A percentile compares a stretch with the other conserved stretches of the same genome.
phyloP scores from a whole-genome alignment of 2,797 vertebrate genomes.

The Hippoglossus hippoglossus region DNA sequence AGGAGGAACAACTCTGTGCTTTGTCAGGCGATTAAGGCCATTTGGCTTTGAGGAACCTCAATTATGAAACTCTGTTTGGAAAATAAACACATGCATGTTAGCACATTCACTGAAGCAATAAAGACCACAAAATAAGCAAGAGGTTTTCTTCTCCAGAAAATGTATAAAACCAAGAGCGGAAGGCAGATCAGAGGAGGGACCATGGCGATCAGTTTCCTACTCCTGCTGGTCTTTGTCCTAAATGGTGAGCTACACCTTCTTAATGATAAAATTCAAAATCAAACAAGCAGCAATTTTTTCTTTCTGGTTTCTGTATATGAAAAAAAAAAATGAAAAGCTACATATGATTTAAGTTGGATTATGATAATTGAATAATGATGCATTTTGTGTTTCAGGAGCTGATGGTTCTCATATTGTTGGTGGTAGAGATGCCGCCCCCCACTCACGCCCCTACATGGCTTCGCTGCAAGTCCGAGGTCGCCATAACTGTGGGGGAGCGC shows the following conservation, averaged over 20 bases:
- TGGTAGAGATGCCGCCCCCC: conserved; percentile 65
- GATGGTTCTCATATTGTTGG: conserved; percentile 65
- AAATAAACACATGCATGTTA: conserved; percentile 38
- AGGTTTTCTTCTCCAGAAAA: neutral
- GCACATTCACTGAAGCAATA: conserved; percentile 45
- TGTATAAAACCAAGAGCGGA: neutral
- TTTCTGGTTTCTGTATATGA: neutral
- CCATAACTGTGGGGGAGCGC: conserved; percentile 68
- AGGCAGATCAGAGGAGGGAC: conserved; percentile 13
- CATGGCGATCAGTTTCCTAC: conserved; percentile 40
- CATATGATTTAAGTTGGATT: neutral
- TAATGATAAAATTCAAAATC: neutral
- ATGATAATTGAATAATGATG: neutral
- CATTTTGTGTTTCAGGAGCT: conserved; percentile 51
- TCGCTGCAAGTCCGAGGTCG: conserved; percentile 49
- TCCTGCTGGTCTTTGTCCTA: conserved; percentile 54
- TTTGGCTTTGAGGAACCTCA: no score
- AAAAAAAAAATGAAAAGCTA: no score
- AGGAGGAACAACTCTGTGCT: no score
- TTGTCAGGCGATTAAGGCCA: no score
- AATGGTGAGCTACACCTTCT: conserved; percentile 45
- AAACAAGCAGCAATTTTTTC: neutral
- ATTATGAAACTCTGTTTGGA: conserved; percentile 47
- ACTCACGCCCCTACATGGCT: conserved; percentile 78
- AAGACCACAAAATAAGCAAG: conserved; percentile 26